phyloP scores from a whole-genome alignment of 2,797 vertebrate genomes.

The Todus mexicanus region DNA sequence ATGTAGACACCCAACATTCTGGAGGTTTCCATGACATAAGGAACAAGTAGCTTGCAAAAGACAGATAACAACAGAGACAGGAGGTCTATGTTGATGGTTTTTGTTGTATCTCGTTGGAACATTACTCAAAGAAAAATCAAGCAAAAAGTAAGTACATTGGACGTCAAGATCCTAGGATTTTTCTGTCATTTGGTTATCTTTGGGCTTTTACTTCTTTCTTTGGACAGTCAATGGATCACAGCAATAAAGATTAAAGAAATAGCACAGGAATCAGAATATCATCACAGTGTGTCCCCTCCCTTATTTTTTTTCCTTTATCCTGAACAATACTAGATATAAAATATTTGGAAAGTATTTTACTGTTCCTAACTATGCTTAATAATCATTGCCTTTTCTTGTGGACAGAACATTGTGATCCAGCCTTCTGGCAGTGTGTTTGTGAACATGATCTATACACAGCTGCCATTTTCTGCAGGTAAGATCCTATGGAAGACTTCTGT shows the following conservation, averaged over 20 bases:
- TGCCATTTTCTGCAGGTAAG: conserved; percentile 84
- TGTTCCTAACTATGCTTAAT: background rate
- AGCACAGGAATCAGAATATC: background rate
- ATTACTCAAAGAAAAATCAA: background rate
- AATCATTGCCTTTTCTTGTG: background rate
- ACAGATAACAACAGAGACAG: background rate
- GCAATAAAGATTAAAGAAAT: background rate
- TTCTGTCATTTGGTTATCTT: background rate
- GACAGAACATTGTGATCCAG: conserved; percentile 80
- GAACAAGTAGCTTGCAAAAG: background rate
- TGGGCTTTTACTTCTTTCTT: background rate
- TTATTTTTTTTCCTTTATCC: background rate
- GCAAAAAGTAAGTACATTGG: background rate
- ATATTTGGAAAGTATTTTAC: background rate
- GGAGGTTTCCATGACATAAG: background rate
- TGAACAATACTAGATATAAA: background rate
- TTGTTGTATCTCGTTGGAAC: background rate
- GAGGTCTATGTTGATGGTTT: background rate
- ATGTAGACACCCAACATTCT: background rate
- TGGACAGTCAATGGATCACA: background rate
- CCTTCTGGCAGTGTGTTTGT: conserved; percentile 81
- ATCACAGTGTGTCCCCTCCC: background rate
- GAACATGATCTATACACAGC: conserved; percentile 82
- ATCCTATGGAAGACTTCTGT: background rate
- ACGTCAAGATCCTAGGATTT: background rate